phyloP scores from a whole-genome alignment of 2,797 vertebrate species.

The Micrastur ruficollis region DNA sequence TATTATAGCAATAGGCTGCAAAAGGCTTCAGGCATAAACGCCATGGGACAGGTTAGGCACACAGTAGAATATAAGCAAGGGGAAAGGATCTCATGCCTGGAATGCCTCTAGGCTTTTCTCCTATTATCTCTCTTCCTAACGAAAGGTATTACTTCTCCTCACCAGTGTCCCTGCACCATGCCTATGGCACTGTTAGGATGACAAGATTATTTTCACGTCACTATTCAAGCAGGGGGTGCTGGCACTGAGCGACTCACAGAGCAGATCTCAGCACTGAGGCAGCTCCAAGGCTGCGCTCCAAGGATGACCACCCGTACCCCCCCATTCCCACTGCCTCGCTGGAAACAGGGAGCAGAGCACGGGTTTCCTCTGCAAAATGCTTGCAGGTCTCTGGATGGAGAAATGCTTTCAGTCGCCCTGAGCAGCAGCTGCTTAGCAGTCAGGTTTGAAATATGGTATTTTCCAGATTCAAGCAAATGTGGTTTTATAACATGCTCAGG shows the following conservation, averaged over 20 bases:
- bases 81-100: not conserved
- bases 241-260: rapidly evolving
- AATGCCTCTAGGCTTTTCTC: not conserved
- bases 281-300: not conserved
- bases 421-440: not conserved
- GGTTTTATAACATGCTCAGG: not conserved
- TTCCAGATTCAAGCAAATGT: not conserved
- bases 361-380: not conserved
- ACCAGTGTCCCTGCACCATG: not conserved
- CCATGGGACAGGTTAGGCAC: not conserved
- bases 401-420: not conserved
- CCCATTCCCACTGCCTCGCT: rapidly evolving
- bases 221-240: not conserved
- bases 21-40: not conserved
- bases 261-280: rapidly evolving
- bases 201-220: not conserved
- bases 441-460: not conserved
- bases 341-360: not conserved
- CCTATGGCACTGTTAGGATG: not conserved
- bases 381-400: not conserved
- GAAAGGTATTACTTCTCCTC: not conserved
- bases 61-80: not conserved
- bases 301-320: rapidly evolving
- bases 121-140: not conserved
- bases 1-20: not conserved